Evolutionary conservation across 2,797 vertebrate species (phyloP).

Genomic region (Telmatherina bonti): DNA sequence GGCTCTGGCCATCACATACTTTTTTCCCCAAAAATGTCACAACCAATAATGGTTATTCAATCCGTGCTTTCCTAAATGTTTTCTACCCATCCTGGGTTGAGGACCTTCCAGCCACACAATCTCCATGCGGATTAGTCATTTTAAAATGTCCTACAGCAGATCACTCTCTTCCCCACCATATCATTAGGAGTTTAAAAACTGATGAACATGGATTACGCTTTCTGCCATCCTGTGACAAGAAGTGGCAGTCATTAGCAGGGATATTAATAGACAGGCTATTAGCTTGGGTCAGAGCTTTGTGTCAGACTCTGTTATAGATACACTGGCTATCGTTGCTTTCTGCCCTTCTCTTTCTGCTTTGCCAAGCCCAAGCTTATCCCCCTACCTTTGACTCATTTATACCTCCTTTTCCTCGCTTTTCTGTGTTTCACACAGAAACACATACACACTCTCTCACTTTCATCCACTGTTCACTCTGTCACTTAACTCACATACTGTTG

Average conservation of each 20-base stretch:
- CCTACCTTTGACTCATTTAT: slow-evolving; percentile 49
- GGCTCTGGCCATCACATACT: neutral
- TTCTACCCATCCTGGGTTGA: neutral
- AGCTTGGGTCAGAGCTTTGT: slow-evolving; percentile 59
- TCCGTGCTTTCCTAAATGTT: neutral
- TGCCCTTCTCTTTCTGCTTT: slow-evolving; percentile 8
- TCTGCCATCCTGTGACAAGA: slow-evolving; percentile 49
- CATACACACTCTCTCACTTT: slow-evolving; percentile 5
- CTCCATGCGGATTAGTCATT: slow-evolving; percentile 10
- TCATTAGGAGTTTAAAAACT: slow-evolving; percentile 60
- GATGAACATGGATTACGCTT: slow-evolving; percentile 64
- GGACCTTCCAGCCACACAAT: neutral
- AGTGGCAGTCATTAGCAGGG: slow-evolving; percentile 66
- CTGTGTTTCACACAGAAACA: slow-evolving; percentile 5
- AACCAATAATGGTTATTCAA: neutral
- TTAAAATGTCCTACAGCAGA: slow-evolving; percentile 22
- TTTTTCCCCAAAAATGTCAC: neutral
- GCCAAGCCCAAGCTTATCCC: slow-evolving; percentile 23
- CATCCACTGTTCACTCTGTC: slow-evolving; percentile 28
- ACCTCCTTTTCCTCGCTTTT: neutral
- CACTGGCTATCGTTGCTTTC: slow-evolving; percentile 23
- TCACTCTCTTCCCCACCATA: slow-evolving; percentile 41
- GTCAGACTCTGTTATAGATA: slow-evolving; percentile 64
- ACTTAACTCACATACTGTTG: slow-evolving; percentile 35
- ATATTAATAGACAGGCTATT: slow-evolving; percentile 75